These are phyloP conservation scores for Eumaeus atala DNA, from an alignment of 1,140 invertebrate species.

Conservation along the genomic window DNA sequence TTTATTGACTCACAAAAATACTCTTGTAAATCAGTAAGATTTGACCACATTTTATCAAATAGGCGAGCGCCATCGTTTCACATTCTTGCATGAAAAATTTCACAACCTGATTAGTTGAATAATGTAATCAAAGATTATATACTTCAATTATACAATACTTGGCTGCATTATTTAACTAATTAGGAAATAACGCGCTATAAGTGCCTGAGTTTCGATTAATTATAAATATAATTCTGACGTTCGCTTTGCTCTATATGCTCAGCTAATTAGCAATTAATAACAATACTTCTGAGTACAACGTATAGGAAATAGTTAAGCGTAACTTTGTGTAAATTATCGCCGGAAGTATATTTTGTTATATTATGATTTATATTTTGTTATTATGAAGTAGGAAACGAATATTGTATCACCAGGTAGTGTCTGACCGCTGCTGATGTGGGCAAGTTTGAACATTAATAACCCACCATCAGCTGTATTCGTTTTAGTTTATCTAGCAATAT, in stretches of 20 bases:
- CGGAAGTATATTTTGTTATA: not conserved
- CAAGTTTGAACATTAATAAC: not conserved
- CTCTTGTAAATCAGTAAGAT: no score
- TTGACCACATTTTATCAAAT: no score
- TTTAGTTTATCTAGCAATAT: not conserved
- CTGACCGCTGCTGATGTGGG: not conserved
- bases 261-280: not conserved
- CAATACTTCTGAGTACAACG: not conserved
- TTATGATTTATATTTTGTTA: not conserved
- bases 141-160: not conserved
- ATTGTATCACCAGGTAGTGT: not conserved
- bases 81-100: no score
- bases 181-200: not conserved
- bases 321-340: not conserved
- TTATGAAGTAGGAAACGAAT: no score
- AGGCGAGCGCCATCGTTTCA: no score
- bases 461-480: no score
- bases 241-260: constrained; percentile 4
- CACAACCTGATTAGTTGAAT: no score
- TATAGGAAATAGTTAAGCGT: constrained; percentile 5
- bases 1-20: no score
- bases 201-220: not conserved
- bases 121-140: not conserved
- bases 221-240: not conserved
- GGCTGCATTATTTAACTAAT: not conserved